These are phyloP conservation scores for Marisa cornuarietis DNA, from an alignment of 1,140 invertebrate genomes.

Conservation along the genomic window DNA sequence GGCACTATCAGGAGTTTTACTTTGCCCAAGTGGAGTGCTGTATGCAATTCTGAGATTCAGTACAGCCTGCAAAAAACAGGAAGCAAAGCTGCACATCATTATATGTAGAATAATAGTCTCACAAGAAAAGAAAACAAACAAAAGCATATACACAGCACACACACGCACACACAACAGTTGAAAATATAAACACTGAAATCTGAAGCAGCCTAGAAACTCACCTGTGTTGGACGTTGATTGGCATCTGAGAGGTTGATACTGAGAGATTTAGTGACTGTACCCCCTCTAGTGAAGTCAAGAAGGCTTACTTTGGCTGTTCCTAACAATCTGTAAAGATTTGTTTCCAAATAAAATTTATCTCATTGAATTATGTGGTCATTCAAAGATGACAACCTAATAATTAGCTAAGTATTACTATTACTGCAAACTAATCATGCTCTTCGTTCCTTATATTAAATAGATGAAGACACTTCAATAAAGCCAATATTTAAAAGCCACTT, in stretches of 20 bases:
- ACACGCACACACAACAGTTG: not conserved
- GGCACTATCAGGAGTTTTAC: no score
- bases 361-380: not conserved
- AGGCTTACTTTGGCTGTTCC: conserved; percentile 58
- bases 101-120: not conserved
- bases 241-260: conserved; percentile 56
- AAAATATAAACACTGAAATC: conserved; percentile 6
- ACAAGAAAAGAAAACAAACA: not conserved
- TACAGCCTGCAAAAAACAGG: conserved; percentile 39
- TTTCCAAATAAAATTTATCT: not conserved
- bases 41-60: conserved; percentile 49
- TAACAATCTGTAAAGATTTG: conserved; percentile 50
- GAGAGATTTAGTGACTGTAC: conserved; percentile 51
- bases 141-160: not conserved
- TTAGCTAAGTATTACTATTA: not conserved
- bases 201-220: conserved; percentile 7
- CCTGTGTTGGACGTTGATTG: conserved; percentile 44
- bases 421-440: not conserved
- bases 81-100: not conserved
- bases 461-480: no score
- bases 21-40: conserved; percentile 37
- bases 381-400: not conserved
- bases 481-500: conserved; percentile 19
- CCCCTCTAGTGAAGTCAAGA: conserved; percentile 53
- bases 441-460: not conserved